Evolutionary conservation across 2,797 vertebrate genomes (phyloP), one percentile per base, ranked within the genome.

Genomic region (Enteromius unitaeniatus): DNA sequence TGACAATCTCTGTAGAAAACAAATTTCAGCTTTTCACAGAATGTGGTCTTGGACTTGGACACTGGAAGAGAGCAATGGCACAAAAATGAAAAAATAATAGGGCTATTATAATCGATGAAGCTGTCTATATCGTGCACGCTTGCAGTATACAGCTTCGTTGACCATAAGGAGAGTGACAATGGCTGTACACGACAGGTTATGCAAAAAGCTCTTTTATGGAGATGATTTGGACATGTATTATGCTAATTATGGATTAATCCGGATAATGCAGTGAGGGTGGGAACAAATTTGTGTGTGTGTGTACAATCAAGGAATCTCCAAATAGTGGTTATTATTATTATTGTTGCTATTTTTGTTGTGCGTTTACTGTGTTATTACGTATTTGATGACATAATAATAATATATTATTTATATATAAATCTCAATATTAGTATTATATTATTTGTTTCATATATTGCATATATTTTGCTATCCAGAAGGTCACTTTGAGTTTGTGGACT

Each of bases 81-180:
- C 37, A 64, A 19, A 21, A 78, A 64, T 26, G 9, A n/a, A n/a
- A n/a, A n/a, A n/a, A n/a, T n/a, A n/a, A n/a, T n/a, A n/a, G n/a
- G n/a, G n/a, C 28, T 13, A 23, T 62, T 40, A 23, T 51, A 68
- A 51, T 68, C 21, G 23, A 79, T 51, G 19, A 79, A 79, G 47
- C 64, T 53, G 21, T 79, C 45, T n/a, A 10, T 37, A 68, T 26
- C 28, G 34, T 53, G 7, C 10, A 51, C 31, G 0, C 23, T 10
- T 67, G 28, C 65, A 53, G 45, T 34, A 69, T 37, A 17, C 45
- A 79, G 78, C 45, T 79, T 79, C 0, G n/a, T 37, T 69, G 64
- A 69, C 69, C 31, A 55, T 68, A 47, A 79, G 21, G 14, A 69
- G 78, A 79, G 78, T 69, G 78, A 23, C 19, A 68, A 79, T 51